Evolutionary conservation across 2,113 vertebrate genomes (phyloP), one percentile per base, ranked within the genome.

Genomic region (Apodemus speciosus): DNA sequence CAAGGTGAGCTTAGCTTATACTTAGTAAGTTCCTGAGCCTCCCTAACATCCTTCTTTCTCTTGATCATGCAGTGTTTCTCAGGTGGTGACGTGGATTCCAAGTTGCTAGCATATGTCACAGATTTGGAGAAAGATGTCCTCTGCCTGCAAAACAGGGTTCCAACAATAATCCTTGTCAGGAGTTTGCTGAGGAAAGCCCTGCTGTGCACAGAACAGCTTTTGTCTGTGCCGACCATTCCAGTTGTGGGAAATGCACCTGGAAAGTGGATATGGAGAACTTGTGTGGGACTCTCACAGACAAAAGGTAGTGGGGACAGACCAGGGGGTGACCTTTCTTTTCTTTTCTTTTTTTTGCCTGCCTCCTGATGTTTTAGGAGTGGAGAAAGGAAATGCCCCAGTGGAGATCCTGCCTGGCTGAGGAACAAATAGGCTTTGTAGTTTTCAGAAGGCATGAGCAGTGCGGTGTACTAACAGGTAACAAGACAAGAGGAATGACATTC

Each of bases 181-280:
- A n/a, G n/a, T 20, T 60, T 21, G 32, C 72, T 35, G 10, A 35
- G 56, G 30, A 66, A 38, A 46, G 69, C 53, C 85, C 85, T 10
- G 23, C 1, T 14, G 20, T 11, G 49, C 5, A 1, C 15, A 40
- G 9, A 27, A 0, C 14, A 0, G 21, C 46, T 7, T 40, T 6
- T 4, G 3, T 62, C 27, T n/a, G 56, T 51, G 14, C 2, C 9
- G 71, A 53, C 32, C 43, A 3, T 49, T 58, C 3, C 8, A 6
- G 20, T 38, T 2, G 15, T 38, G 27, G 40, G 10, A 51, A 43
- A 23, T 3, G 6, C 18, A 30, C 35, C 53, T 35, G 2, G 35
- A 9, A 46, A 13, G 46, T 3, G 18, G 27, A 6, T 38, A 16
- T 43, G n/a, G 58, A 7, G 66, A 58, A 43, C 81, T n/a, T 3